Percentiles rank a stretch among this genome's conserved stretches.
Conservation (phyloP, 2,797 vertebrate species). For the Dromococcyx pavoninus region DNA sequence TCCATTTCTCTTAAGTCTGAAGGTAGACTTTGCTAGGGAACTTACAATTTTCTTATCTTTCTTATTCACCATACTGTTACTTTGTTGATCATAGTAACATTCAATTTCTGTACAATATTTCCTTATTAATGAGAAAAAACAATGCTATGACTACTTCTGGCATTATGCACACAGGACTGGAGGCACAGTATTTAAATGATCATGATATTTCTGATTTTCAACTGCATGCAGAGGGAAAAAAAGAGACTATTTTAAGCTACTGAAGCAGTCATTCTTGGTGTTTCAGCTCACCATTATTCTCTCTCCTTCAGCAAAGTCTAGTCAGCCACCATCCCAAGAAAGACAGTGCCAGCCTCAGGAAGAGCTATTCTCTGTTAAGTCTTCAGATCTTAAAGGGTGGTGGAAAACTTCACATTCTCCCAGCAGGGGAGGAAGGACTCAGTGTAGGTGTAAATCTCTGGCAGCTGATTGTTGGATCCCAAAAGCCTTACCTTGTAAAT, state of each 20-base stretch:
- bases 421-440: conserved; percentile 59
- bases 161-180: not conserved
- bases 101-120: not conserved
- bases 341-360: conserved; percentile 19
- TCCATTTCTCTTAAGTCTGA: not conserved
- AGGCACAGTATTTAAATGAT: conserved; percentile 41
- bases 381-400: conserved; percentile 57
- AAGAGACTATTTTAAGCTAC: not conserved
- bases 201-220: conserved; percentile 15
- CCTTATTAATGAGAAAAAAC: conserved; percentile 6
- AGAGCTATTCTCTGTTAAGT: conserved; percentile 31
- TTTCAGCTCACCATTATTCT: conserved; percentile 20
- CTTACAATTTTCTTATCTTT: not conserved
- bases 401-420: conserved; percentile 58
- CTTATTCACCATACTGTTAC: not conserved
- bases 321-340: conserved; percentile 23
- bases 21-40: not conserved
- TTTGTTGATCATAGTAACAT: not conserved
- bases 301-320: not conserved
- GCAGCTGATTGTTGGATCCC: conserved; percentile 72
- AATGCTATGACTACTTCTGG: not conserved
- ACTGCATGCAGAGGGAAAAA: not conserved
- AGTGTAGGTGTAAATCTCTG: conserved; percentile 71
- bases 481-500: conserved; percentile 77
- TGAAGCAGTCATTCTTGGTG: not conserved